Evolutionary conservation across 1,140 invertebrate genomes (phyloP), one percentile per base, ranked within the genome.

Genomic region (Pygmarrhopalites habei): DNA sequence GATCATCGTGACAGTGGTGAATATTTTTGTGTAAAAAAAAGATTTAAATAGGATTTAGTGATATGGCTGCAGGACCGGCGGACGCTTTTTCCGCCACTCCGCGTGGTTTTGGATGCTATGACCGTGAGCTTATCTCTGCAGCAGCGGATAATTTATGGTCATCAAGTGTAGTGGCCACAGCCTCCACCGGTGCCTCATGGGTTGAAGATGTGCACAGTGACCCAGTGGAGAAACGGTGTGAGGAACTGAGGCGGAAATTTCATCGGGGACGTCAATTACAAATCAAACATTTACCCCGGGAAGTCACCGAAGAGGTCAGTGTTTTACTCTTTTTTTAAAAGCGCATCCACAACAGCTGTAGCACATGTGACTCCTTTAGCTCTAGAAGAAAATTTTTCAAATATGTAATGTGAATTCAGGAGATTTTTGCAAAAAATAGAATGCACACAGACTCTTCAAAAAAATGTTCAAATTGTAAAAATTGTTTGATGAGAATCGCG

Each of bases 281-380:
- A 65, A 74, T 79, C 28, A 76, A 77, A 52, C 76, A 79, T 65
- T 69, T 79, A 51, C 77, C 77, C 12, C 61, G 77, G 19, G 76
- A 78, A 71, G 76, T 76, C 55, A 75, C 74, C 7, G 77, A 79
- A 71, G 73, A 78, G 73, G 77, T 77, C 64, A 73, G 75, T 71
- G 30, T 35, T 35, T 35, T 35, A 7, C 15, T 35, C 5, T 35
- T 35, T 35, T 5, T 5, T 35, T 35, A 15, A n/a, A n/a, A n/a
- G n/a, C n/a, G n/a, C n/a, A n/a, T n/a, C n/a, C n/a, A n/a, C n/a
- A n/a, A n/a, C n/a, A n/a, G n/a, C n/a, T n/a, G n/a, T n/a, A n/a
- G n/a, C n/a, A n/a, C n/a, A n/a, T n/a, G n/a, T n/a, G n/a, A n/a
- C n/a, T n/a, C n/a, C n/a, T n/a, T n/a, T n/a, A n/a, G n/a, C n/a